Conservation (phyloP, 2,888 invertebrate species). For the Branchipolynoe longqiensis region DNA sequence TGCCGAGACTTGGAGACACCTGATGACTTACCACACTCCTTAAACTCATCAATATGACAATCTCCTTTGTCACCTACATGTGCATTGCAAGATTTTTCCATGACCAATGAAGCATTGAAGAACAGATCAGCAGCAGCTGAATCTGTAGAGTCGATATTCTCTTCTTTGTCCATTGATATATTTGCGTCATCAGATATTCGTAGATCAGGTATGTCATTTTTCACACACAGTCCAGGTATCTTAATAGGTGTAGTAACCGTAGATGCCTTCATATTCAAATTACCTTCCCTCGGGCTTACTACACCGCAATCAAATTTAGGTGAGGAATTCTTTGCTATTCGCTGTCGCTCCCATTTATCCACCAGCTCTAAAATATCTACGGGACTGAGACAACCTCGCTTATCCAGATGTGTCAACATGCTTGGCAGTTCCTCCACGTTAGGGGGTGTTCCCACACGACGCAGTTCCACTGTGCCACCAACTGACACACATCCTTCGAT, state of each 20-base stretch:
- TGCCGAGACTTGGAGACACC: too few relatives aligned
- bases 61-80: not conserved
- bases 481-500: not conserved
- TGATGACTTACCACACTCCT: too few relatives aligned
- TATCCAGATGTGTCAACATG: conserved; percentile 65
- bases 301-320: too few relatives aligned
- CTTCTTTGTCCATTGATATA: not conserved
- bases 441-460: conserved; percentile 68
- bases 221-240: not conserved
- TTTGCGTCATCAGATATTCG: not conserved
- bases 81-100: not conserved
- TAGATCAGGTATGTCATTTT: not conserved
- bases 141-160: too few relatives aligned
- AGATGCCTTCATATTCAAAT: not conserved
- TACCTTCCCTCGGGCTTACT: conserved; percentile 35
- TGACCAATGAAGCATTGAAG: conserved; percentile 4
- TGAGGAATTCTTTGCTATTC: not conserved
- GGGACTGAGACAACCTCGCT: conserved; percentile 61
- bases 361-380: conserved; percentile 69
- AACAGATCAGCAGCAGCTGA: not conserved
- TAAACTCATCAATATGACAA: not conserved
- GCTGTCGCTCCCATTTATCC: conserved; percentile 73
- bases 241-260: conserved; percentile 11
- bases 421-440: conserved; percentile 67
- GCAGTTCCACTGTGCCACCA: not conserved